phyloP scores from a whole-genome alignment of 2,888 invertebrate species.

The Azorinus chamasolen region DNA sequence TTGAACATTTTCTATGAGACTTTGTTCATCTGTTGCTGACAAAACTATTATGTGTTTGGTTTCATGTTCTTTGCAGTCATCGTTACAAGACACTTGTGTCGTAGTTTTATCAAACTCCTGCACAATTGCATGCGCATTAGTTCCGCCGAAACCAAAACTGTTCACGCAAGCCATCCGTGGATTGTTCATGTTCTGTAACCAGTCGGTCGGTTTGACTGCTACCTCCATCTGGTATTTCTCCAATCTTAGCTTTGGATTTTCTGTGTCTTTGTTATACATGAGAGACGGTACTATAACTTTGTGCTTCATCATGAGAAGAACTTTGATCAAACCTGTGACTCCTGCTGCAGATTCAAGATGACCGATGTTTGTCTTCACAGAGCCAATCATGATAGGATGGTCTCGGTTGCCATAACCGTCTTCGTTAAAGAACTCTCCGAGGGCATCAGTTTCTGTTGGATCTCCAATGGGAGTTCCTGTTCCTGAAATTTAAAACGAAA shows the following conservation, averaged over 20 bases:
- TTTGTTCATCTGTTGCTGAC: slow-evolving; percentile 3
- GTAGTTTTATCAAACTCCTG: slow-evolving; percentile 4
- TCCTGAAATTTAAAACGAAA: too few species aligned
- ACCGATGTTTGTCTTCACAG: slow-evolving; percentile 75
- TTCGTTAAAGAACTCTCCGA: too few species aligned
- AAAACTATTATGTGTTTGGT: not conserved
- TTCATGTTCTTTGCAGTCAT: not conserved
- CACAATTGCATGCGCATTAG: slow-evolving; percentile 67
- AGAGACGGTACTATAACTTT: slow-evolving; percentile 69
- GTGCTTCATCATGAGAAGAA: slow-evolving; percentile 72
- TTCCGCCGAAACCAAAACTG: slow-evolving; percentile 75
- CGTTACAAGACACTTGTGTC: not conserved
- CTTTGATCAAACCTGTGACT: slow-evolving; percentile 72
- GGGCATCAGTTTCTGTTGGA: too few species aligned
- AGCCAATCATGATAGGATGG: too few species aligned
- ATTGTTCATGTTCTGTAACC: too few species aligned
- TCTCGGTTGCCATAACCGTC: too few species aligned
- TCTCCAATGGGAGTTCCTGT: too few species aligned
- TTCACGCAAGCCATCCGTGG: too few species aligned
- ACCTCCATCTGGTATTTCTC: slow-evolving; percentile 20
- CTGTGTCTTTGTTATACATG: slow-evolving; percentile 51
- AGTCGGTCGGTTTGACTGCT: not conserved
- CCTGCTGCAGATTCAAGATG: slow-evolving; percentile 73
- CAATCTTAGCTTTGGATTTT: slow-evolving; percentile 25
- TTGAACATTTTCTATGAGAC: not conserved